A percentile compares a stretch with the other conserved stretches of the same genome.
Evolutionary conservation across 1,140 invertebrate genomes (phyloP).

Genomic region (Hylaeus volcanicus): DNA sequence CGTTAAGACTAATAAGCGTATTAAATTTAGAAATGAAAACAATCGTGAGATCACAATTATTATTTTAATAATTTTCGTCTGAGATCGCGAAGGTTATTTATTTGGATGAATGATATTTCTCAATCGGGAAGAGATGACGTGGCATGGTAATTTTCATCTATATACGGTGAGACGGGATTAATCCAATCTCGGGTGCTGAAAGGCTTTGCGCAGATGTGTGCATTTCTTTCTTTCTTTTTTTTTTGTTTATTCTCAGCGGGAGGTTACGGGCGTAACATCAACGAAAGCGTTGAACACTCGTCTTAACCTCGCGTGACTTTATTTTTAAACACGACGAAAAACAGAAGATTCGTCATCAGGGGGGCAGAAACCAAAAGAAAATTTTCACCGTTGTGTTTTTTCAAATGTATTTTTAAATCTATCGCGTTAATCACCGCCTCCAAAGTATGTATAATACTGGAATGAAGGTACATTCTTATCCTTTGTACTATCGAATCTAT

Average conservation of each 20-base stretch:
- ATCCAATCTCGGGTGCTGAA: background rate
- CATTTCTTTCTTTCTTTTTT: conserved; percentile 24
- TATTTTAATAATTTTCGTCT: too few relatives aligned
- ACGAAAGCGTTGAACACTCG: conserved; percentile 17
- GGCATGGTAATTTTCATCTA: too few relatives aligned
- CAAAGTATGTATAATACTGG: background rate
- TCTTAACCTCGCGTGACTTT: conserved; percentile 30
- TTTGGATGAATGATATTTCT: background rate
- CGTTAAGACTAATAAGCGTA: too few relatives aligned
- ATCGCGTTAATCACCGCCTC: background rate
- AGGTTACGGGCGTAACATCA: conserved; percentile 25
- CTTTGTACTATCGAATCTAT: background rate
- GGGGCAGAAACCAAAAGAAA: conserved; percentile 7
- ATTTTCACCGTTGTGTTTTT: conserved; percentile 1
- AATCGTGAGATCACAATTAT: too few relatives aligned
- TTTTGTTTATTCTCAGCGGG: conserved; percentile 32
- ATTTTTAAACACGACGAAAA: conserved; percentile 49
- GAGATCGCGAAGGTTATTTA: background rate
- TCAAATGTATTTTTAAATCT: conserved; percentile 4
- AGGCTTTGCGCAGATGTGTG: background rate
- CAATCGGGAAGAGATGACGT: too few relatives aligned
- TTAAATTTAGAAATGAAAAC: too few relatives aligned
- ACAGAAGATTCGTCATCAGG: conserved; percentile 36
- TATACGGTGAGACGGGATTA: too few relatives aligned
- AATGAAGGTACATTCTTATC: background rate